Percentiles rank a stretch among this genome's conserved stretches.
Conservation (phyloP, 2,888 invertebrate species). For the Lasioglossum oenotherae region DNA sequence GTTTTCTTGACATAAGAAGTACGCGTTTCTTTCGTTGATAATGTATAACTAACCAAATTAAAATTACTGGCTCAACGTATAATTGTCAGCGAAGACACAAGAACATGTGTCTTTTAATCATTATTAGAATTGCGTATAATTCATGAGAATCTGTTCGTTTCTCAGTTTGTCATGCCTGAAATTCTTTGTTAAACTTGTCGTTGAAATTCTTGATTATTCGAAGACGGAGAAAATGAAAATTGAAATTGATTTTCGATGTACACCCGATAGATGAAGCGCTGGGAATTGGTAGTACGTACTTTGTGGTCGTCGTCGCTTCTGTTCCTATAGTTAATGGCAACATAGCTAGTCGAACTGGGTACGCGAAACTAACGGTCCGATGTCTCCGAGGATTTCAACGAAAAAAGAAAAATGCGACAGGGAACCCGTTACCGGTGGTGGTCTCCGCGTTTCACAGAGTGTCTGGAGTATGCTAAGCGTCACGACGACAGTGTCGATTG, state of each 20-base stretch:
- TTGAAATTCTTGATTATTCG: background rate
- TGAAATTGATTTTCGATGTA: background rate
- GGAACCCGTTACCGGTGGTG: slow-evolving; percentile 79
- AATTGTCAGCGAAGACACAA: background rate
- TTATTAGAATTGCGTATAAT: background rate
- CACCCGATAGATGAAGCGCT: background rate
- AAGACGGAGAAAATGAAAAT: too few relatives aligned
- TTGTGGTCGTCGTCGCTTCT: background rate
- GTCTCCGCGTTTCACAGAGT: slow-evolving; percentile 70
- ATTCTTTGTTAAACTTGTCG: too few relatives aligned
- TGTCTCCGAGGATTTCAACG: slow-evolving; percentile 76
- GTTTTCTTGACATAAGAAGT: background rate
- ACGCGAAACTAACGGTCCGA: slow-evolving; percentile 78
- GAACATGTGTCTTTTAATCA: background rate
- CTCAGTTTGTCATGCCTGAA: background rate
- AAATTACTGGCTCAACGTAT: background rate
- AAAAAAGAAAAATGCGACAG: slow-evolving; percentile 73
- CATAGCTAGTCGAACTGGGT: slow-evolving; percentile 22
- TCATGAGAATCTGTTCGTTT: background rate
- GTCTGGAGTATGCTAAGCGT: slow-evolving; percentile 61
- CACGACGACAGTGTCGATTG: slow-evolving; percentile 58
- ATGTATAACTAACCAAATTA: background rate
- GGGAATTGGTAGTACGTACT: background rate
- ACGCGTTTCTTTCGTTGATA: background rate
- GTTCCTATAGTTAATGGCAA: slow-evolving; percentile 21